phyloP scores from a whole-genome alignment of 2,888 invertebrate species.

The Tetranychus truncatus region DNA sequence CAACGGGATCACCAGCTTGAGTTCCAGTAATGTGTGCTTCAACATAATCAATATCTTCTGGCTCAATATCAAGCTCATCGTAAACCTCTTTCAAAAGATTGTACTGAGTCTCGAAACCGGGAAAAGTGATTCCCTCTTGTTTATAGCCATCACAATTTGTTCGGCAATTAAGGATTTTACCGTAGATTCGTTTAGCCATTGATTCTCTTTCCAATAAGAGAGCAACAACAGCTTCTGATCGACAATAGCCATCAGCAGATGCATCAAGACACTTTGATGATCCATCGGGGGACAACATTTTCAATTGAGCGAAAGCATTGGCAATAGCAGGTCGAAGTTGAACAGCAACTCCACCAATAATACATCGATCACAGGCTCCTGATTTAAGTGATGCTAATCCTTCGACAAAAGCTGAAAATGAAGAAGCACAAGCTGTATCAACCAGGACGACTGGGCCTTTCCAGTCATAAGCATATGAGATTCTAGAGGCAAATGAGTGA shows the following conservation, averaged over 20 bases:
- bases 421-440: conserved; percentile 38
- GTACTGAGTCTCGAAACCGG: conserved; percentile 7
- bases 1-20: conserved; percentile 38
- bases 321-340: conserved; percentile 7
- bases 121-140: conserved; percentile 10
- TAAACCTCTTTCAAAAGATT: conserved; percentile 7
- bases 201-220: background rate
- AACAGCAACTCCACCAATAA: conserved; percentile 35
- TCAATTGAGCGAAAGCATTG: conserved; percentile 4
- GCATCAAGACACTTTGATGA: conserved; percentile 86
- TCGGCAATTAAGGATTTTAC: background rate
- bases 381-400: conserved; percentile 33
- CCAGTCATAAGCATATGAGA: conserved; percentile 3
- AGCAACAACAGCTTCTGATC: conserved; percentile 9
- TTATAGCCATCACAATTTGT: conserved; percentile 13
- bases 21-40: conserved; percentile 42
- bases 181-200: conserved; percentile 6
- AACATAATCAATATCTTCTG: conserved; percentile 35
- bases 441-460: background rate
- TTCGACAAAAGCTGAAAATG: conserved; percentile 35
- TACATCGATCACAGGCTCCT: conserved; percentile 45
- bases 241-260: conserved; percentile 35
- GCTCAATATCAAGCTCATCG: conserved; percentile 32
- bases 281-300: conserved; percentile 75
- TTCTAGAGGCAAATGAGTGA: background rate